Evolutionary conservation across 2,113 vertebrate species (phyloP).

Genomic region (Anarrhichthys ocellatus): DNA sequence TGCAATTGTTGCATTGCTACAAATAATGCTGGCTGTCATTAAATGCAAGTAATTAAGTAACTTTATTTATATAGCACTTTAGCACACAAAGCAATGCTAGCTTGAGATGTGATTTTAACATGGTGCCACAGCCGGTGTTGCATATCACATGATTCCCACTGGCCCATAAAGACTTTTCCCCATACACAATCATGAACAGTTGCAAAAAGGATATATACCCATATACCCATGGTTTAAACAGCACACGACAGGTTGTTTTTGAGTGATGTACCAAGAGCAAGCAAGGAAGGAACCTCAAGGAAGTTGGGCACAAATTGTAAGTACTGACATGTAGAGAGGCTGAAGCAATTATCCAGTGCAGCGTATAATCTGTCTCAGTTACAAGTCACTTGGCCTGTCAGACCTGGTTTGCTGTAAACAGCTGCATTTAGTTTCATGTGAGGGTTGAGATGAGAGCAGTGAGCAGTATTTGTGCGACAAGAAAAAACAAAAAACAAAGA

Average conservation of each 20-base stretch:
- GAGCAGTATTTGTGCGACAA: neutral
- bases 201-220: neutral
- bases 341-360: neutral
- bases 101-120: neutral
- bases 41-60: no score
- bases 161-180: neutral
- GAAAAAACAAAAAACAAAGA: neutral
- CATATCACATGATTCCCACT: neutral
- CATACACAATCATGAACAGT: neutral
- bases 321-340: neutral
- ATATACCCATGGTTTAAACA: neutral
- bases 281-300: neutral
- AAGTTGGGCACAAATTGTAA: neutral
- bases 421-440: neutral
- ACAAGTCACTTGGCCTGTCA: neutral
- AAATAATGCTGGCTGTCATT: neutral
- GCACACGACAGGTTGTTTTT: neutral
- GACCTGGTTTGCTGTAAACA: neutral
- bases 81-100: neutral
- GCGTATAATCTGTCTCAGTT: neutral
- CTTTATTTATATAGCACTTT: neutral
- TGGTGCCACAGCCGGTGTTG: neutral
- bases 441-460: neutral
- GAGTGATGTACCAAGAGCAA: neutral
- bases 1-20: neutral